These are phyloP conservation scores for Muscicapa adusta DNA, from an alignment of 2,113 vertebrate genomes.

Conservation along the genomic window DNA sequence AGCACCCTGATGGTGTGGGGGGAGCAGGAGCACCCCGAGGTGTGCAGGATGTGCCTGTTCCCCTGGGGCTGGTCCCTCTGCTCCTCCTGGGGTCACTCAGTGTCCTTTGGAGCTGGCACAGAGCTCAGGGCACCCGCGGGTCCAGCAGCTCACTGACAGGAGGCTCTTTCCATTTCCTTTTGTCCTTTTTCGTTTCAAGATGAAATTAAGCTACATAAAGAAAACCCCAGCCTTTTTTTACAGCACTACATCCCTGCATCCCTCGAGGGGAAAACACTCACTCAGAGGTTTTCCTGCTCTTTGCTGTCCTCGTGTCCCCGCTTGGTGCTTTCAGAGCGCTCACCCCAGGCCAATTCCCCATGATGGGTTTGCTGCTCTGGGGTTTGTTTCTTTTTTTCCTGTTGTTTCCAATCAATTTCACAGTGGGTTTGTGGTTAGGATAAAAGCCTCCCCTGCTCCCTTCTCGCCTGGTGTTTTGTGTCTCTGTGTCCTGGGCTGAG, in stretches of 20 bases:
- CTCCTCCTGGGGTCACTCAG: accelerated
- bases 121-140: not conserved
- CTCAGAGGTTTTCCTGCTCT: conserved; percentile 31
- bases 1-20: not conserved
- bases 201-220: conserved; percentile 53
- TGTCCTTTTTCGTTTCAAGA: conserved; percentile 47
- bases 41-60: accelerated
- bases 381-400: not conserved
- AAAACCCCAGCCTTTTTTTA: not conserved
- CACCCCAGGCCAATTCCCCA: not conserved
- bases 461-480: accelerated
- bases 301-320: not conserved
- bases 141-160: not conserved
- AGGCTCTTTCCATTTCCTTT: conserved; percentile 30
- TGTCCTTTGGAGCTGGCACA: not conserved
- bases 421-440: not conserved
- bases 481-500: not conserved
- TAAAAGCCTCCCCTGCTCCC: not conserved
- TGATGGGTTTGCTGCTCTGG: not conserved
- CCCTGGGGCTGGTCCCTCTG: accelerated
- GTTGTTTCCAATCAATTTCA: conserved; percentile 3
- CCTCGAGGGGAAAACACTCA: conserved; percentile 41
- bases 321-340: not conserved
- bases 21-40: not conserved
- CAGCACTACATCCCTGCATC: conserved; percentile 35